phyloP scores from a whole-genome alignment of 2,113 vertebrate species.

The Sinocyclocheilus rhinocerous region DNA sequence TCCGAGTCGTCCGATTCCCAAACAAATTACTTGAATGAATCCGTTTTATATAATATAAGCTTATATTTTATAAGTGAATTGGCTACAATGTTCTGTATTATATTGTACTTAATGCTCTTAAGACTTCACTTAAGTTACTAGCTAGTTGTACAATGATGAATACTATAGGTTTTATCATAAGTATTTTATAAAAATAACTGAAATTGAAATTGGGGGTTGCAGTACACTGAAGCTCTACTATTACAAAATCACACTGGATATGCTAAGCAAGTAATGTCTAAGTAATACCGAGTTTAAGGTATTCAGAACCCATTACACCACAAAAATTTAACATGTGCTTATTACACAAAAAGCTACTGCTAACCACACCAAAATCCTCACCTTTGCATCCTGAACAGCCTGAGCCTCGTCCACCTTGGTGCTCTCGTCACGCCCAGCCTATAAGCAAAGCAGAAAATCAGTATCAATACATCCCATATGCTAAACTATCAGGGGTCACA shows the following conservation, averaged over 20 bases:
- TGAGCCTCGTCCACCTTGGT: slow-evolving; percentile 76
- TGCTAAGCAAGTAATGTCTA: background rate
- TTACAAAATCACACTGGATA: background rate
- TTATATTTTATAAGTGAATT: too few relatives aligned
- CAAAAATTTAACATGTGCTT: background rate
- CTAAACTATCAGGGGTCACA: background rate
- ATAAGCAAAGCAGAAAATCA: slow-evolving; percentile 22
- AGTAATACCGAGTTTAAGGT: background rate
- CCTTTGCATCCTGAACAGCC: slow-evolving; percentile 86
- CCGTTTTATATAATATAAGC: too few relatives aligned
- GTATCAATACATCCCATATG: background rate
- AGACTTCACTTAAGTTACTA: background rate
- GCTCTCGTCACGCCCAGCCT: slow-evolving; percentile 90
- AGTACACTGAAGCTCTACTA: background rate
- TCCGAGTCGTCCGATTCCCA: too few relatives aligned
- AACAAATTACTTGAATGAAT: too few relatives aligned
- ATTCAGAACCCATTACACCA: background rate
- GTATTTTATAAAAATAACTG: too few relatives aligned
- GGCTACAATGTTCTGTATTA: background rate
- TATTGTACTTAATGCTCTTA: background rate
- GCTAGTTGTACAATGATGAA: background rate
- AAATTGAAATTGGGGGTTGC: too few relatives aligned
- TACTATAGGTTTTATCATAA: background rate
- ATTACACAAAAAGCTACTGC: background rate
- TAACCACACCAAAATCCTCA: slow-evolving; percentile 34